Percentiles rank a stretch among this genome's conserved stretches.
Evolutionary conservation across 2,113 vertebrate species (phyloP).

Genomic region (Chrysochloris asiatica): DNA sequence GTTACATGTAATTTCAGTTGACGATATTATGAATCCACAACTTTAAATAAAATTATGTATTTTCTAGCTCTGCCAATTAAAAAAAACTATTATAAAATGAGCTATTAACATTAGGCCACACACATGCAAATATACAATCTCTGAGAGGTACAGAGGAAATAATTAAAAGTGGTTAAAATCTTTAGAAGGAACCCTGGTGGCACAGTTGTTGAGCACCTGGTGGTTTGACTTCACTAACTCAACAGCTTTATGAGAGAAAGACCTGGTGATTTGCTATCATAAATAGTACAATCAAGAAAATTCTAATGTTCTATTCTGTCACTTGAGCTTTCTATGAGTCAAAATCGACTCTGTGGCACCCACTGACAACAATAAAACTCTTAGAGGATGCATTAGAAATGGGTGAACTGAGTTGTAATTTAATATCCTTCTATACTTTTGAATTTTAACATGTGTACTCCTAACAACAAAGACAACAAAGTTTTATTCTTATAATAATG

Average conservation of each 20-base stretch:
- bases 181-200: background rate
- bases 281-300: background rate
- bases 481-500: slow-evolving; percentile 13
- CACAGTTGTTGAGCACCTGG: background rate
- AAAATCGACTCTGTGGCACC: background rate
- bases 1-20: too few species aligned
- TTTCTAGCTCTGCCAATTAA: background rate
- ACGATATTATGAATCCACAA: too few species aligned
- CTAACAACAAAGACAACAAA: too few species aligned
- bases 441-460: background rate
- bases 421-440: background rate
- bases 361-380: background rate
- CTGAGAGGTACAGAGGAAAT: background rate
- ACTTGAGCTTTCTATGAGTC: background rate
- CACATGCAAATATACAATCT: too few species aligned
- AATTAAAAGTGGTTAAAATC: background rate
- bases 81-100: background rate
- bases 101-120: background rate
- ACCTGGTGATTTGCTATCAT: background rate
- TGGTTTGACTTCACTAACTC: background rate
- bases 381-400: background rate
- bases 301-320: background rate
- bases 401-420: background rate
- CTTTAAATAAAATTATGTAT: background rate
- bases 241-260: background rate